Evolutionary conservation across 1,140 invertebrate genomes (phyloP), one percentile per base, ranked within the genome.

Genomic region (Habropoda laboriosa): DNA sequence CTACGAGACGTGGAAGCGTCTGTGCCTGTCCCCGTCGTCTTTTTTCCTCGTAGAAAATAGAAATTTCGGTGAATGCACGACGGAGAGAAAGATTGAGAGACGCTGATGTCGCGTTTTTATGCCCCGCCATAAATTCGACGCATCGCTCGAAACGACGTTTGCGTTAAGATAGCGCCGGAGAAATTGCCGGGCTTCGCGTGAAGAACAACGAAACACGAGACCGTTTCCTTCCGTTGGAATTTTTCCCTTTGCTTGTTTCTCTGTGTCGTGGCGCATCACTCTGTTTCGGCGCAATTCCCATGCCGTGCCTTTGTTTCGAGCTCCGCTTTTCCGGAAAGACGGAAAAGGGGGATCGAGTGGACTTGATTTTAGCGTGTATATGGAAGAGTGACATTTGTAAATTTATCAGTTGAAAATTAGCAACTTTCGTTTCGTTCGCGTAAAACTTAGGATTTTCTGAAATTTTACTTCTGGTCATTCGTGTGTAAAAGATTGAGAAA

Each of bases 31-130:
- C 10, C 4, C 21, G 27, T 58, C 61, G n/a, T 45, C 40, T 45
- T 64, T 45, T 70, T 55, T 18, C 67, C 58, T 51, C 51, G 13
- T 42, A 53, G 51, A 42, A 71, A 58, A 71, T 71, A 58, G 68
- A 71, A 57, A 71, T 71, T 71, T 57, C 68, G 68, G 68, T 71
- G 68, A 71, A 71, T 57, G 27, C 68, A 1, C 49, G 32, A 4
- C 10, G 18, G 10, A 8, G 5, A 12, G n/a, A 21, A 35, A 58
- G 55, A 68, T n/a, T n/a, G n/a, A 35, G 68, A 30, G 68, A 68
- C n/a, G 42, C 1, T 49, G 45, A 32, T 27, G 64, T 30, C 30
- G 4, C 68, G 68, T 71, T 71, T 71, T 71, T 71, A 71, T 32
- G 2, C 10, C 6, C 38, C 24, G 24, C 24, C 68, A 57, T 71